Conservation (phyloP, 2,113 vertebrate species). For the Notothenia coriiceps region DNA sequence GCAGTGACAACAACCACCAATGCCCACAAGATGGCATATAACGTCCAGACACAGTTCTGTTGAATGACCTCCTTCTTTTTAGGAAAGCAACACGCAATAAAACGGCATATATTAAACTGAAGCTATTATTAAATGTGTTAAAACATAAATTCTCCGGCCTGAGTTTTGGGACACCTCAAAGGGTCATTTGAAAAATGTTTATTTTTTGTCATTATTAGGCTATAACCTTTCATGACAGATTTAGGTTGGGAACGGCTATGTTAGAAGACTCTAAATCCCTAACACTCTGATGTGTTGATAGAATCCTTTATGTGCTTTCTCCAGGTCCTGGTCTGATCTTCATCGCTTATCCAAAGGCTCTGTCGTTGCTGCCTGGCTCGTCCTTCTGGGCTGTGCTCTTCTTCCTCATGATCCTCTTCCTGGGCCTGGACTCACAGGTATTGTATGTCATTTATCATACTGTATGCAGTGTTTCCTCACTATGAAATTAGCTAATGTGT, state of each 20-base stretch:
- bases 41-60: slow-evolving; percentile 16
- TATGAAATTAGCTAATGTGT: not conserved
- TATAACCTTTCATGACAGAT: not conserved
- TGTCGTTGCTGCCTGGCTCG: slow-evolving; percentile 89
- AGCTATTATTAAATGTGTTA: not conserved
- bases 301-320: not conserved
- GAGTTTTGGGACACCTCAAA: not conserved
- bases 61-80: not conserved
- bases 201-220: not conserved
- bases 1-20: not conserved
- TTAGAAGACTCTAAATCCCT: no score
- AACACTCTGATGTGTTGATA: not conserved
- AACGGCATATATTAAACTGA: not conserved
- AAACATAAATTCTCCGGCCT: not conserved
- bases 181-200: not conserved
- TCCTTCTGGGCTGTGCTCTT: slow-evolving; percentile 94
- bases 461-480: no score
- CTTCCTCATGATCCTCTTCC: slow-evolving; percentile 93
- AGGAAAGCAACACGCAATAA: not conserved
- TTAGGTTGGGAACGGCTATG: no score
- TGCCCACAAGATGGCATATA: slow-evolving; percentile 76
- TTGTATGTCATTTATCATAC: not conserved
- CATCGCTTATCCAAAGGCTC: slow-evolving; percentile 88
- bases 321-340: slow-evolving; percentile 92
- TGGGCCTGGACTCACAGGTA: slow-evolving; percentile 93